Evolutionary conservation across 2,113 vertebrate genomes (phyloP).

Genomic region (Mormoops blainvillei): DNA sequence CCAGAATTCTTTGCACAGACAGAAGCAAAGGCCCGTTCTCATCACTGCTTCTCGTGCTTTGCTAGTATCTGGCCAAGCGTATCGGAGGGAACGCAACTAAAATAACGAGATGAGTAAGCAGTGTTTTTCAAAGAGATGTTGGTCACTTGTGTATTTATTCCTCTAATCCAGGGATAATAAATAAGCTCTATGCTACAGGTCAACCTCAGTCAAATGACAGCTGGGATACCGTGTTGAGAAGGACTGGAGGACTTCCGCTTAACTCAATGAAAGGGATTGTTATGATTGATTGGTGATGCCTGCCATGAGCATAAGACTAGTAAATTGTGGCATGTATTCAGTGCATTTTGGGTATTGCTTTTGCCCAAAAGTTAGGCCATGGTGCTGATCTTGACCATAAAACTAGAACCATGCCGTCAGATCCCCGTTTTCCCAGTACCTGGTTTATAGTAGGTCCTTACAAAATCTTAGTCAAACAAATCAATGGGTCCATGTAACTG

Average conservation of each 20-base stretch:
- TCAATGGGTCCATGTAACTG: no score
- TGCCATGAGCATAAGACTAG: not conserved
- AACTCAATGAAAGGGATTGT: not conserved
- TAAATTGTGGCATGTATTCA: no score
- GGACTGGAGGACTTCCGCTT: not conserved
- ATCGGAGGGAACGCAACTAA: not conserved
- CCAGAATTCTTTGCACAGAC: not conserved
- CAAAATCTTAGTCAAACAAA: not conserved
- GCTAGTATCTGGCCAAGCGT: not conserved
- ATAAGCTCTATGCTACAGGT: not conserved
- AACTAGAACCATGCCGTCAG: not conserved
- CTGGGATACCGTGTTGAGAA: not conserved
- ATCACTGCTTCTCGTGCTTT: not conserved
- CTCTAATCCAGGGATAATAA: not conserved
- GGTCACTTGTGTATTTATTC: not conserved
- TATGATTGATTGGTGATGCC: not conserved
- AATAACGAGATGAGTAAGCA: not conserved
- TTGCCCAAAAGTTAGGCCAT: not conserved
- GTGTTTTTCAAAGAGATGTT: not conserved
- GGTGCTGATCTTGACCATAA: not conserved
- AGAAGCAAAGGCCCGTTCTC: not conserved
- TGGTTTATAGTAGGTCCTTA: not conserved
- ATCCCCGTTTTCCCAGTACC: not conserved
- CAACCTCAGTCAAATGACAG: not conserved
- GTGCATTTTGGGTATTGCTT: not conserved